Evolutionary conservation across 2,113 vertebrate species (phyloP), one percentile per base, ranked within the genome.

Genomic region (Motacilla alba): DNA sequence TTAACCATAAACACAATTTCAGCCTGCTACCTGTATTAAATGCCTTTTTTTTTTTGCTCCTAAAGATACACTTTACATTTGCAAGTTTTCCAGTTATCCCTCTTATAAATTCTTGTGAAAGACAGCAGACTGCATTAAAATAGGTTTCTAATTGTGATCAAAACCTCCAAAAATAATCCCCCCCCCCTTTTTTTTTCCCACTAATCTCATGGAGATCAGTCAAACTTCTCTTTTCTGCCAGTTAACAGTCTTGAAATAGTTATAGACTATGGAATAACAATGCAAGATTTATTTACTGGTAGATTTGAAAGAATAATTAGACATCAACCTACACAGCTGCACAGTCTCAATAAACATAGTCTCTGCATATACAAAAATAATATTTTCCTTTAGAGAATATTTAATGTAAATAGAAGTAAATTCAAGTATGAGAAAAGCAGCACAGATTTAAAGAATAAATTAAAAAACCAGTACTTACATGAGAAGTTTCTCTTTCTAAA

Each of bases 391-490:
- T 39, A 59, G 28, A 91, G 70, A 91, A 33, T 76, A 90, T 33
- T 87, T 88, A 87, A 87, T 66, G 26, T 94, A 96, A 95, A 95
- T 55, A 94, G 8, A 83, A 91, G 43, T 33, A 95, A 84, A 87
- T 49, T 47, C 14, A 93, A 94, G 44, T 44, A 73, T 15, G 28
- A 31, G 41, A 89, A 87, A 86, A 39, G 12, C 33, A 91, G 64
- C 23, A 75, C 6, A 75, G 41, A 69, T 8, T 55, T 67, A 49
- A 16, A 72, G 12, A 90, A 31, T 35, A 78, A 73, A 67, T 59
- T 74, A 15, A 83, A 84, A 76, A 4, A 1, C 7, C 83, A n/a
- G 41, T 86, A 87, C 97, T 98, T 96, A 98, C 98, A 58, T 78
- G 56, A 28, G 44, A 76, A 63, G 91, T 69, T 41, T 97, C 95